phyloP scores from a whole-genome alignment of 2,888 invertebrate genomes.

The Belgica antarctica region DNA sequence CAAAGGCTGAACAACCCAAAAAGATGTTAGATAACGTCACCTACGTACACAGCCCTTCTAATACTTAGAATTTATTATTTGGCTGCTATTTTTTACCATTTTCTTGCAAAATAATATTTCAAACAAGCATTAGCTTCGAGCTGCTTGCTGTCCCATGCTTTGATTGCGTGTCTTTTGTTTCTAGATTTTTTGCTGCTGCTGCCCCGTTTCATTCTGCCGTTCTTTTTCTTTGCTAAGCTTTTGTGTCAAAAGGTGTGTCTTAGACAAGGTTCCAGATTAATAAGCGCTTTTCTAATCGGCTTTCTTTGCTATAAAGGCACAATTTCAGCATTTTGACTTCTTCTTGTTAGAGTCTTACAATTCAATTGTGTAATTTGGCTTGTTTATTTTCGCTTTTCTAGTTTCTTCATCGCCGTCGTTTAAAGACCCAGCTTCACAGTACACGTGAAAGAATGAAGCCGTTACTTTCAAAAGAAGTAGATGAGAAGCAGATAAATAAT shows the following conservation, averaged over 20 bases:
- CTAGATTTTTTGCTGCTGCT: not conserved
- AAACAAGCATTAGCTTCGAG: not conserved
- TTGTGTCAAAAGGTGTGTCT: conserved; percentile 6
- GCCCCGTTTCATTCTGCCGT: too few species aligned
- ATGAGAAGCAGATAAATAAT: conserved; percentile 16
- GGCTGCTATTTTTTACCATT: not conserved
- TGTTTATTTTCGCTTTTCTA: conserved; percentile 7
- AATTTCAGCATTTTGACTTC: not conserved
- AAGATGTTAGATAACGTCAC: too few species aligned
- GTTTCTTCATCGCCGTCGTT: not conserved
- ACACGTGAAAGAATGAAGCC: not conserved
- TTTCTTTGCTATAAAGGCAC: not conserved
- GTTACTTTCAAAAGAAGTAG: not conserved
- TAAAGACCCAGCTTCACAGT: not conserved
- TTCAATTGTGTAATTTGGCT: conserved; percentile 15
- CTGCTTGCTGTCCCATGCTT: not conserved
- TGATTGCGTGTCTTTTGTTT: conserved; percentile 22
- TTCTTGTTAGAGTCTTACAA: conserved; percentile 4
- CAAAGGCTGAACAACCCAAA: too few species aligned
- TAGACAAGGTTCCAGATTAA: not conserved
- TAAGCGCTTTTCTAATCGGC: not conserved
- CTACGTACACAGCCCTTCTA: too few species aligned
- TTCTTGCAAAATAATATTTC: not conserved
- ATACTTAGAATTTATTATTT: not conserved
- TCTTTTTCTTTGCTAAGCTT: too few species aligned